Evolutionary conservation across 2,797 vertebrate genomes (phyloP).

Genomic region (Taenioides sp.): DNA sequence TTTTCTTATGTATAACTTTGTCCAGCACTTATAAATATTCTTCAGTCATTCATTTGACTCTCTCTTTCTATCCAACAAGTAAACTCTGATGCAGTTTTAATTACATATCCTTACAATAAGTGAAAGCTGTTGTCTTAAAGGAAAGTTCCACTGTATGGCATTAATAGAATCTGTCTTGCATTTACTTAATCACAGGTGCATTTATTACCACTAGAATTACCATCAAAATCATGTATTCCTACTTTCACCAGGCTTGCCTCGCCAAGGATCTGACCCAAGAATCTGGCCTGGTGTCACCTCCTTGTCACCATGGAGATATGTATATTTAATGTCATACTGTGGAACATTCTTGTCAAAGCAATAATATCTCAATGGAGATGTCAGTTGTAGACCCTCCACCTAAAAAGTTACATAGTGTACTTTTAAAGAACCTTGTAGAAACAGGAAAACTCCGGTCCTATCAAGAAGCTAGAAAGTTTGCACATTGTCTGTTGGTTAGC

Average conservation of each 20-base stretch:
- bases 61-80: not conserved
- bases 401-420: too few species aligned
- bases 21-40: not conserved
- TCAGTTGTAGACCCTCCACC: not conserved
- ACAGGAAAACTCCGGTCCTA: not conserved
- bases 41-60: not conserved
- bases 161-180: too few species aligned
- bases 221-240: too few species aligned
- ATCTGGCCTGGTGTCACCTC: not conserved
- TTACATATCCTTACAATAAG: not conserved
- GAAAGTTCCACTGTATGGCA: too few species aligned
- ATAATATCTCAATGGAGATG: not conserved
- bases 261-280: too few species aligned
- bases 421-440: not conserved
- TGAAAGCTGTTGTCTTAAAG: too few species aligned
- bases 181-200: too few species aligned
- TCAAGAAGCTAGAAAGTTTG: not conserved
- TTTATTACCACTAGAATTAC: too few species aligned
- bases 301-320: too few species aligned
- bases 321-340: not conserved
- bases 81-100: not conserved
- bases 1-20: constrained; percentile 1
- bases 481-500: not conserved
- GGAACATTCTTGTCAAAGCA: not conserved
- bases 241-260: too few species aligned